These are phyloP conservation scores for Athripsodes cinereus DNA, from an alignment of 2,888 invertebrate species.

Conservation along the genomic window DNA sequence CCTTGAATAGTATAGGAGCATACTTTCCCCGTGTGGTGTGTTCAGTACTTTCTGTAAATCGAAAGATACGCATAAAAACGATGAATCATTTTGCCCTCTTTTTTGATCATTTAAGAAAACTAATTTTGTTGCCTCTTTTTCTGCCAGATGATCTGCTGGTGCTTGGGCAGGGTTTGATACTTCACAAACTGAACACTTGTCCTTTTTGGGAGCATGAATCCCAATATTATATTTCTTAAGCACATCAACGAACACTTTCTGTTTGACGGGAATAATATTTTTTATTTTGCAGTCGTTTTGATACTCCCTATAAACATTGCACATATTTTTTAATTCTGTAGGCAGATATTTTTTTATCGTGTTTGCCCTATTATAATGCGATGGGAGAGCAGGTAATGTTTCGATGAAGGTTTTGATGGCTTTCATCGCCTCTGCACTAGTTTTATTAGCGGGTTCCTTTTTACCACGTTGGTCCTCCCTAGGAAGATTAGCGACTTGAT, in stretches of 20 bases:
- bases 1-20: constrained; percentile 4
- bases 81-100: constrained; percentile 4
- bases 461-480: not conserved
- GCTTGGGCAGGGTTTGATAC: not conserved
- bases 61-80: constrained; percentile 3
- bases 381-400: not conserved
- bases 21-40: constrained; percentile 5
- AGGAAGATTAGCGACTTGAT: not conserved
- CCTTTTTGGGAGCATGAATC: constrained; percentile 2
- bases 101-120: not conserved
- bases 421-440: not conserved
- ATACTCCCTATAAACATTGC: no score
- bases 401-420: constrained; percentile 1
- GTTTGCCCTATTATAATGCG: constrained; percentile 3
- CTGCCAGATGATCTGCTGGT: not conserved
- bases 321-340: not conserved
- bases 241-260: not conserved
- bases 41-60: constrained; percentile 6
- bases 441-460: no score
- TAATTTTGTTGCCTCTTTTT: not conserved
- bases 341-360: constrained; percentile 1
- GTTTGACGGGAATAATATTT: not conserved
- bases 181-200: constrained; percentile 2
- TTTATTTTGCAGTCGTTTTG: not conserved
- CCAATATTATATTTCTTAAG: not conserved